Evolutionary conservation across 2,888 invertebrate species (phyloP), one percentile per base, ranked within the genome.

Genomic region (Sinelater perroti): DNA sequence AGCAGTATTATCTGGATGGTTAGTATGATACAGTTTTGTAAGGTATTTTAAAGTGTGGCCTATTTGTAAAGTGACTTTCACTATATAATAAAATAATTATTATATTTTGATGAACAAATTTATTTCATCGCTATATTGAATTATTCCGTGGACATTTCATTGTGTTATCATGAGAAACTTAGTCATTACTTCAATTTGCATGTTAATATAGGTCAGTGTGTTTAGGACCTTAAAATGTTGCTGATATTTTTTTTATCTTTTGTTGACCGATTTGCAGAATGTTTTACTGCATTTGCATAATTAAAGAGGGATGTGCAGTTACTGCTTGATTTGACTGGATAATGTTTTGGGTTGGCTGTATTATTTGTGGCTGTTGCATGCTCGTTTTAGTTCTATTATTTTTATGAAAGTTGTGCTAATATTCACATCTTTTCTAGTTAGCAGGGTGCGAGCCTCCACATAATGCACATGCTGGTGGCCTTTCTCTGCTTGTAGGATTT

Each of bases 401-500:
- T 40, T 36, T 50, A 8, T 28, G 11, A 18, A 38, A 11, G 11
- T 30, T 52, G 11, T 40, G 51, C 7, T 53, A 58, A 3, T 26
- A 30, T 14, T 52, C 40, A 28, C 61, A 57, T 10, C 54, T 54
- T 44, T 52, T 47, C 17, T 57, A 57, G n/a, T 38, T 61, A 5
- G 60, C 56, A 1, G 54, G 46, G 21, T 53, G 56, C 2, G 47
- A 14, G 7, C 49, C 54, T 24, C 31, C 54, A 14, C 50, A 59
- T 24, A 46, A 21, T 1, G 47, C 67, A 56, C 53, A 62, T n/a
- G 20, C 45, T 13, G 62, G 46, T 20, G 59, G 52, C 1, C 47
- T 49, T 7, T 54, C 54, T 30, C 10, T 52, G 2, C 18, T 21
- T 31, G 45, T 52, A 61, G 7, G 17, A 11, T 3, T 13, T 33